Percentiles rank a stretch among this genome's conserved stretches.
phyloP scores from a whole-genome alignment of 2,797 vertebrate genomes.

The Sphenopsis melanotis region DNA sequence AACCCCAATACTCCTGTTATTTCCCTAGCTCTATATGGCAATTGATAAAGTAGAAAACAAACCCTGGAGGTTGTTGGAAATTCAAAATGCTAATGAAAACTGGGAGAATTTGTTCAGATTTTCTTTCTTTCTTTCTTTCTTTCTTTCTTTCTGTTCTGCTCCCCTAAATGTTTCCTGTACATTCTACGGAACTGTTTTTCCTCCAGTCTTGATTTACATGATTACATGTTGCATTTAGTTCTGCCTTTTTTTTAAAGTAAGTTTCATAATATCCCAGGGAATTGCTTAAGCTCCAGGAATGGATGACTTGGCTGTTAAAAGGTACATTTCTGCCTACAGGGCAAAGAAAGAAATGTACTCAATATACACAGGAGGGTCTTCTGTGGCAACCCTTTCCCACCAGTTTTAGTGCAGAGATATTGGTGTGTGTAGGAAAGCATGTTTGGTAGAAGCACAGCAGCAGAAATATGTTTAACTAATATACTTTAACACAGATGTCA shows the following conservation, averaged over 20 bases:
- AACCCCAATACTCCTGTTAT: not conserved
- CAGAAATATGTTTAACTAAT: not conserved
- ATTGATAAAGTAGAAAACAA: not conserved
- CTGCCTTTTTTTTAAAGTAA: not conserved
- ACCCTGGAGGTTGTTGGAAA: not conserved
- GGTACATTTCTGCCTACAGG: not conserved
- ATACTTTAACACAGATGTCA: not conserved
- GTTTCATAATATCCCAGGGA: not conserved
- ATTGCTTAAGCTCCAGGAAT: not conserved
- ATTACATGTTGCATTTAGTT: not conserved
- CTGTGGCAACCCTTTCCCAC: not conserved
- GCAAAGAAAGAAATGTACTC: not conserved
- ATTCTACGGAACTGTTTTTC: not conserved
- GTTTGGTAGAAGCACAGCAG: not conserved
- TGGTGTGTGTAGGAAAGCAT: rapidly evolving
- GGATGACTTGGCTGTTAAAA: not conserved
- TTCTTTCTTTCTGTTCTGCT: not conserved
- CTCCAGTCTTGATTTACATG: not conserved
- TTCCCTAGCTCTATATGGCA: not conserved
- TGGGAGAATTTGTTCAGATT: not conserved
- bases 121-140: not conserved
- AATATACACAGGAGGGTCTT: not conserved
- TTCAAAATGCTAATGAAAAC: not conserved
- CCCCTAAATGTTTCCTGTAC: not conserved
- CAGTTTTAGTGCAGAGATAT: not conserved